Evolutionary conservation across 2,888 invertebrate species (phyloP), one percentile per base, ranked within the genome.

Genomic region (Ophraella communa): DNA sequence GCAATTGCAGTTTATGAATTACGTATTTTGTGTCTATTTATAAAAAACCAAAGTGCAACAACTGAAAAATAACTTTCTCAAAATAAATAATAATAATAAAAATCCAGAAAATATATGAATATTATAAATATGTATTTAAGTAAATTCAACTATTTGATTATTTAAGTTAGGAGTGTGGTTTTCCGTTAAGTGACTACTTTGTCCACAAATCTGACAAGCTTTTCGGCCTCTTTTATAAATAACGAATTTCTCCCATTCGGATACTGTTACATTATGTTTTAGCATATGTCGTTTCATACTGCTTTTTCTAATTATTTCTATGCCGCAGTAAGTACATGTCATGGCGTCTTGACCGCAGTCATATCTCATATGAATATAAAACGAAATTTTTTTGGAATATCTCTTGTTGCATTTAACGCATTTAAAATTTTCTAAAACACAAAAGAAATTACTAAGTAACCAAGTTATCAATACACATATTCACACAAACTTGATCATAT

Each of bases 261-360:
- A n/a, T n/a, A n/a, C 62, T 5, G 42, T 17, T 7, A 71, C 27
- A 4, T 65, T 62, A 23, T 72, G 72, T 27, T 39, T 63, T 20
- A 59, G n/a, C 49, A 74, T 61, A 42, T 73, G 74, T 23, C 74
- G 58, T 57, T 71, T 71, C 68, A 73, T 66, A 44, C 68, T 73
- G 53, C 74, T 70, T 59, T 64, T 69, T 17, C 74, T 66, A 1
- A 39, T 54, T 7, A 54, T 24, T 10, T 23, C 20, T 54, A 24
- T 54, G 14, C 23, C 42, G 14, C 54, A 54, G 24, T 54, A 42
- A 4, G 5, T 42, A 17, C 54, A 54, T n/a, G 21, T 54, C 54
- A 54, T 54, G 3, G 54, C 54, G 21, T 21, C 14, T 8, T 17
- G 39, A 21, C 64, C 30, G 39, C 49, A 44, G n/a, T 51, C 54